These are phyloP conservation scores for Drepana falcataria DNA, from an alignment of 2,888 invertebrate genomes.

Conservation along the genomic window DNA sequence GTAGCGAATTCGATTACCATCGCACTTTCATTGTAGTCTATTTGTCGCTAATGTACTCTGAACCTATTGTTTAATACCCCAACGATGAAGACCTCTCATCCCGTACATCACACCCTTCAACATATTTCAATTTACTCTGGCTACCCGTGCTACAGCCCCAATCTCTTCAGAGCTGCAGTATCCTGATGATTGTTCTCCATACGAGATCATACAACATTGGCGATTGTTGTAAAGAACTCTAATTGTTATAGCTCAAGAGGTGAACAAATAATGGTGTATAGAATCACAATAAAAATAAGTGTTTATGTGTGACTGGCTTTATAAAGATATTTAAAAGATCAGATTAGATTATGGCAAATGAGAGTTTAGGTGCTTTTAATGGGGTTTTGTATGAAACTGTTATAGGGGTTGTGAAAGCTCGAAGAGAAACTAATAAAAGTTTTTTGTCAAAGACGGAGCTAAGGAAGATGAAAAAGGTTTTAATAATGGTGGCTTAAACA, in stretches of 20 bases:
- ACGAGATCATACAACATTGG: background rate
- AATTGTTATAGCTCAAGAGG: slow-evolving; percentile 17
- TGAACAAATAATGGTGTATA: slow-evolving; percentile 23
- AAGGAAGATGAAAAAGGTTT: too few species aligned
- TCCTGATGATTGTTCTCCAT: background rate
- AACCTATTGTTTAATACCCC: slow-evolving; percentile 29
- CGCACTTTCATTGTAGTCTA: slow-evolving; percentile 50
- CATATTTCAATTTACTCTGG: slow-evolving; percentile 24
- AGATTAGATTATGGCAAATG: background rate
- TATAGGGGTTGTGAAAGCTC: background rate
- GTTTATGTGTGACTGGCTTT: slow-evolving; percentile 53
- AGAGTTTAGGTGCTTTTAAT: background rate
- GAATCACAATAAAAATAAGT: slow-evolving; percentile 19
- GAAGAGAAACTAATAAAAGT: slow-evolving; percentile 30
- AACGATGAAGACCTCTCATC: slow-evolving; percentile 23
- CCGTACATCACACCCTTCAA: slow-evolving; percentile 13
- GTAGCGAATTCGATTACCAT: slow-evolving; percentile 61
- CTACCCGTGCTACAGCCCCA: slow-evolving; percentile 8
- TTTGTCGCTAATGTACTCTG: slow-evolving; percentile 49
- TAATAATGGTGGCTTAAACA: too few species aligned
- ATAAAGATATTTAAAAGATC: slow-evolving; percentile 21
- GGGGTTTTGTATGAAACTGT: background rate
- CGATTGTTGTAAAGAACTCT: slow-evolving; percentile 17
- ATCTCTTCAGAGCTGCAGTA: slow-evolving; percentile 9
- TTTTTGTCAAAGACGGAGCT: background rate